Conservation (phyloP, 2,113 vertebrate species). For the Eulacestoma nigropectus region DNA sequence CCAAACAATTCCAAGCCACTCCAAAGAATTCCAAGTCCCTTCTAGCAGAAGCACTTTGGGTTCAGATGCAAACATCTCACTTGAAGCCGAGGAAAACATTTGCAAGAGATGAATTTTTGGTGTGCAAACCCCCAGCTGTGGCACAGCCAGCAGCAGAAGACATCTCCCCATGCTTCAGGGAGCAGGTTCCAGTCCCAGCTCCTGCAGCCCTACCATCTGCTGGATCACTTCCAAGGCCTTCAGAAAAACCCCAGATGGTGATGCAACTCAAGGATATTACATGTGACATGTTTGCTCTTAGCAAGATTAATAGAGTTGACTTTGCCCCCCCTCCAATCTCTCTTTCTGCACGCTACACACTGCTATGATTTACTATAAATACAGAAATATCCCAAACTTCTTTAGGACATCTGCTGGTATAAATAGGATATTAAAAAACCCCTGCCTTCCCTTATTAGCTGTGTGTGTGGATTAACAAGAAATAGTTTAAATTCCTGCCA, state of each 20-base stretch:
- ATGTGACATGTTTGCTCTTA: constrained; percentile 39
- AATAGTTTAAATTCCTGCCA: constrained; percentile 49
- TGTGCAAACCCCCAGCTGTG: neutral
- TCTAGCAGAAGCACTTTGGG: neutral
- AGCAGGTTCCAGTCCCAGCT: constrained; percentile 38
- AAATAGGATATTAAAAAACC: neutral
- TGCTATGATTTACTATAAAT: constrained; percentile 33
- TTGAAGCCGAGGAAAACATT: neutral
- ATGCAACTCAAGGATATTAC: constrained; percentile 37
- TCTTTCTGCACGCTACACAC: constrained; percentile 29
- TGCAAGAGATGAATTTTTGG: neutral
- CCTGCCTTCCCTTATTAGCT: neutral
- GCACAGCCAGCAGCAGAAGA: constrained; percentile 16
- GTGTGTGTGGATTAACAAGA: constrained; percentile 34
- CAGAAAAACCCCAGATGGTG: constrained; percentile 33
- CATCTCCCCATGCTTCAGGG: neutral
- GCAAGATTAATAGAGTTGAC: constrained; percentile 36
- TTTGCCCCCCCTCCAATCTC: neutral
- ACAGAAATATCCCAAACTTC: constrained; percentile 19
- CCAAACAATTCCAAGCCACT: neutral
- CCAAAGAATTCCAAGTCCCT: neutral
- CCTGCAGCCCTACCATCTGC: constrained; percentile 20
- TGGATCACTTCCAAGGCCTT: constrained; percentile 12
- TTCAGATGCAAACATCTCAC: neutral
- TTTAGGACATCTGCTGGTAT: constrained; percentile 35